These are phyloP conservation scores for Metacarcinus magister DNA, from an alignment of 2,888 invertebrate species.

Conservation along the genomic window DNA sequence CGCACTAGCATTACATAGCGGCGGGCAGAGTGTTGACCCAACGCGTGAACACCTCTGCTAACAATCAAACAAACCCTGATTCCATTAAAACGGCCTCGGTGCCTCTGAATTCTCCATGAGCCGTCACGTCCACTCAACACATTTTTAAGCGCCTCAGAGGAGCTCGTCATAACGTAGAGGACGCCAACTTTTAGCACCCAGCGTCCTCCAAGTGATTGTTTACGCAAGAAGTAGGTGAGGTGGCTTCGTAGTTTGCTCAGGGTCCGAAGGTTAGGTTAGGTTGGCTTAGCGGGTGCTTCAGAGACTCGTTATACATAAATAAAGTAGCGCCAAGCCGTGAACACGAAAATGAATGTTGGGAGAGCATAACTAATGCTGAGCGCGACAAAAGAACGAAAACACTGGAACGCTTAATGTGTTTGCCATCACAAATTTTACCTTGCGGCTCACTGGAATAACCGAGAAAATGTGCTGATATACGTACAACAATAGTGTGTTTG, in stretches of 20 bases:
- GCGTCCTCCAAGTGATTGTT: not conserved
- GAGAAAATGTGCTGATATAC: conserved; percentile 32
- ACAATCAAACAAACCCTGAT: conserved; percentile 49
- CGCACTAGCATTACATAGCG: conserved; percentile 17
- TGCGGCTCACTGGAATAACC: conserved; percentile 38
- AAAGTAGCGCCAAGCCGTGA: conserved; percentile 35
- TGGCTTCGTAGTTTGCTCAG: not conserved
- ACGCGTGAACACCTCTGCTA: conserved; percentile 46
- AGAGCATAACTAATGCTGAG: conserved; percentile 38
- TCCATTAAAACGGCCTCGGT: conserved; percentile 46
- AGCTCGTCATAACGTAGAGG: not conserved
- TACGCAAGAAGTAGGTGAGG: not conserved
- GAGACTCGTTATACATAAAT: conserved; percentile 49
- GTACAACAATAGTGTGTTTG: conserved; percentile 19
- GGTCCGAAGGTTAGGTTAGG: not conserved
- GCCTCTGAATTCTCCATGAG: conserved; percentile 30
- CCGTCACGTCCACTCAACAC: conserved; percentile 4
- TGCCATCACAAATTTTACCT: conserved; percentile 42
- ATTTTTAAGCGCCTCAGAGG: conserved; percentile 18
- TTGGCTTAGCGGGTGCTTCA: conserved; percentile 28
- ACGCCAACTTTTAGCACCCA: not conserved
- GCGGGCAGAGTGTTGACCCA: not conserved
- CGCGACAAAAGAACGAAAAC: conserved; percentile 47
- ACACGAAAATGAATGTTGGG: conserved; percentile 44
- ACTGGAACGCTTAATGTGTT: conserved; percentile 53